Base-by-base conservation (phyloP, 2,113 vertebrate genomes). In the Poecilia latipinna region DNA sequence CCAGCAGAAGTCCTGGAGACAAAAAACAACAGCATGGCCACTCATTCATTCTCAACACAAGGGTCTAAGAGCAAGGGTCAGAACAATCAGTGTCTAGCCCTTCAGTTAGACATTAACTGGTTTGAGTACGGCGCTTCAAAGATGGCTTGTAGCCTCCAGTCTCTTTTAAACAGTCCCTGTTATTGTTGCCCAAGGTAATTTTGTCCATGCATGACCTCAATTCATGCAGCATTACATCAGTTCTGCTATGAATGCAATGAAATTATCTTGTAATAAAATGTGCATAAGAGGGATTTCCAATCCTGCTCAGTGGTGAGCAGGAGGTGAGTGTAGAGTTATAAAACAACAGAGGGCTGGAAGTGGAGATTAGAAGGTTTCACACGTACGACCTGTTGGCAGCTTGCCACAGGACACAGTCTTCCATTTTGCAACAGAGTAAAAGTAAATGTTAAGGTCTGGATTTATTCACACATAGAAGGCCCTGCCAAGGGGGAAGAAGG, bases 371-470 rank as follows among this genome's bases (percentile, higher is more conserved):
- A 79, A 33, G 0, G 77, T 80, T 80, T 89, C 61, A 75, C 79
- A 79, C 61, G 28, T 85, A 71, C 63, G 1, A 73, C 74, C 68
- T 63, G 32, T 54, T 92, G 90, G 89, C 89, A 62, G 75, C 32
- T 63, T 29, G 82, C 89, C 84, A 83, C 31, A 44, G 77, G 69
- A 89, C 88, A 84, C 8, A 70, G 83, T 79, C 84, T 84, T 87
- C 57, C 65, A 51, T 81, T 84, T 80, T 31, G 63, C 48, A 28
- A 4, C 73, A 6, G 65, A 44, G 65, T 44, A 48, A 78, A 86
- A 83, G 68, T 67, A 79, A 79, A 87, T 67, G 37, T 72, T 78
- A 83, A 61, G 76, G 68, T 72, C 70, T 42, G 67, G 67, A 44
- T 29, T 74, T 69, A 28, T 76, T 71, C 61, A 66, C 48, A 83